These are phyloP conservation scores for Alosa sapidissima DNA, from an alignment of 2,797 vertebrate species.

Conservation along the genomic window DNA sequence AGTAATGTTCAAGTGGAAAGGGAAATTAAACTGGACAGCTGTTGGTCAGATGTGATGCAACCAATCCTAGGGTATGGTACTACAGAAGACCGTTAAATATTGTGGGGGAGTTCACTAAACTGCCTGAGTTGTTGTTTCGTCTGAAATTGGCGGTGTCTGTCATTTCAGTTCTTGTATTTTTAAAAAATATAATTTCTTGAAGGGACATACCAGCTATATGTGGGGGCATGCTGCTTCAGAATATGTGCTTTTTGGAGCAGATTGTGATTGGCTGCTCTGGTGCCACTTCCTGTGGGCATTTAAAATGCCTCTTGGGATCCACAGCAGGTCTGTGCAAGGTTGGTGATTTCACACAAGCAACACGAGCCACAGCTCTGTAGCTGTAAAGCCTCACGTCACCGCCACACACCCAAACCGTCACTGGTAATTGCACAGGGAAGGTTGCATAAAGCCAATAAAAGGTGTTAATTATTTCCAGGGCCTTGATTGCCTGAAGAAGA, in stretches of 20 bases:
- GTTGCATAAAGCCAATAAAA: slow-evolving; percentile 55
- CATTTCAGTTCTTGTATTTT: background rate
- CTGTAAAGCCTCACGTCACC: slow-evolving; percentile 40
- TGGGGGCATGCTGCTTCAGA: background rate
- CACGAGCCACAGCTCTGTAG: slow-evolving; percentile 31
- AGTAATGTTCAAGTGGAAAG: background rate
- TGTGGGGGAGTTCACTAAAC: background rate
- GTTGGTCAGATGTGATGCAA: background rate
- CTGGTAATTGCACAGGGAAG: slow-evolving; percentile 49
- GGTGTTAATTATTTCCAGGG: slow-evolving; percentile 63
- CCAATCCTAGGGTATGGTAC: background rate
- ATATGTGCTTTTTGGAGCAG: background rate
- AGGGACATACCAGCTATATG: background rate
- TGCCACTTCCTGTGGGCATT: slow-evolving; percentile 13
- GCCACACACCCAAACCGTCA: background rate
- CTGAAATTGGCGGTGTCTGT: background rate
- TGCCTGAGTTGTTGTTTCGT: background rate
- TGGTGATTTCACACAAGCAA: slow-evolving; percentile 57
- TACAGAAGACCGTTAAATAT: background rate
- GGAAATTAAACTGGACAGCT: background rate
- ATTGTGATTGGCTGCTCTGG: background rate
- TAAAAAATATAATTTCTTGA: no score
- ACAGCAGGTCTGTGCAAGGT: slow-evolving; percentile 34
- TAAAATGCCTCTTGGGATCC: slow-evolving; percentile 1
- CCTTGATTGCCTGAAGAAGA: slow-evolving; percentile 52